These are phyloP conservation scores for Agriotes lineatus DNA, from an alignment of 2,888 invertebrate genomes.

Conservation along the genomic window DNA sequence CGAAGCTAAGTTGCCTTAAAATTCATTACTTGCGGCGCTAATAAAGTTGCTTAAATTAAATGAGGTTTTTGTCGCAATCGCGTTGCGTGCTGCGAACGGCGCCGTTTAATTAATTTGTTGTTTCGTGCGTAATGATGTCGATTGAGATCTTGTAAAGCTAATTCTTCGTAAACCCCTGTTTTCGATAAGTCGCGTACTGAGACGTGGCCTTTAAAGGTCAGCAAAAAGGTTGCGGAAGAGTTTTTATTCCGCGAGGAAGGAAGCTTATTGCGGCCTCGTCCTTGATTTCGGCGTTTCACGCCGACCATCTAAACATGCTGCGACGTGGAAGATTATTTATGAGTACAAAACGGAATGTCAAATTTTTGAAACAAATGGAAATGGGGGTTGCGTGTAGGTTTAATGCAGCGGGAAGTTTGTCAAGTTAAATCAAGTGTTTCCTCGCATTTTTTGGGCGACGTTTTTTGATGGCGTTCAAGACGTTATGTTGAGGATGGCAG, in stretches of 20 bases:
- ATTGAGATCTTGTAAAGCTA: slow-evolving; percentile 12
- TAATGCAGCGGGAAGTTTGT: background rate
- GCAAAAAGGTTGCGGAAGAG: slow-evolving; percentile 1
- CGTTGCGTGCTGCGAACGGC: slow-evolving; percentile 8
- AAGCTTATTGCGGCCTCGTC: background rate
- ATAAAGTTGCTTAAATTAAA: slow-evolving; percentile 12
- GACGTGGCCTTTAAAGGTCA: slow-evolving; percentile 17
- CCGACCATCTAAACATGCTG: no score
- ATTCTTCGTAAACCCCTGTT: background rate
- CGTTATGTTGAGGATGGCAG: no score
- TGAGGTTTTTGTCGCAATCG: slow-evolving; percentile 11
- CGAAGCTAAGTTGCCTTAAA: background rate
- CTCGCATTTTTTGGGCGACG: no score
- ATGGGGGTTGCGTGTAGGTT: background rate
- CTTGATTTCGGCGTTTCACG: background rate
- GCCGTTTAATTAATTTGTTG: slow-evolving; percentile 30
- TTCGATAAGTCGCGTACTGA: slow-evolving; percentile 6
- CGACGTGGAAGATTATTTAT: no score
- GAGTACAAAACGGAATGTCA: no score
- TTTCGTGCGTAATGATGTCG: slow-evolving; percentile 25
- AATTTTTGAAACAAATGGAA: background rate
- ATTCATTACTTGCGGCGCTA: background rate
- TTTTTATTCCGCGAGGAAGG: no score
- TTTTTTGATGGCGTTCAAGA: no score
- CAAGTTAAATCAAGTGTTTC: background rate